Base-by-base conservation (phyloP, 1,140 invertebrate genomes). In the Cyphomyrmex costatus region DNA sequence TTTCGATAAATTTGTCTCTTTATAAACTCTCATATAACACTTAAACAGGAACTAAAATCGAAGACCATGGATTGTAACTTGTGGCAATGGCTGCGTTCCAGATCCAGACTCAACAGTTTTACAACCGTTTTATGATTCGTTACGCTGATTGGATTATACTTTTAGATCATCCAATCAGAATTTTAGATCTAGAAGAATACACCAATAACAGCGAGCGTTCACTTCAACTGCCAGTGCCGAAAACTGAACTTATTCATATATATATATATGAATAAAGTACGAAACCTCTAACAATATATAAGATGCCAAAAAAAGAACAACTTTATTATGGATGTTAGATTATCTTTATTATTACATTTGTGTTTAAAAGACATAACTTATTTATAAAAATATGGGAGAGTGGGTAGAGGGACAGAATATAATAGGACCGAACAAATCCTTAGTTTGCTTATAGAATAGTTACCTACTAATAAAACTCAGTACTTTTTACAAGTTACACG, bases 401-500 rank as follows among this genome's bases (percentile, higher is more conserved):
- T 4, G 49, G 86, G 88, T 86, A 90, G 88, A 71, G 51, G 76
- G 71, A 86, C 77, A 86, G 80, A 77, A 74, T 93, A 91, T 92
- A 91, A 93, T 94, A 93, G 91, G 91, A 93, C 87, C 90, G 88
- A 94, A 93, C 90, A 91, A 94, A 93, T 94, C 91, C 93, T 93
- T 94, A 94, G 86, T 91, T 94, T 92, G 90, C 91, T 94, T 94
- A 93, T 77, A 68, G 85, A 92, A 90, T 93, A 93, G 78, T 94
- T 94, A 94, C 94, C 94, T 93, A 93, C 92, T 93, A 94, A 94
- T 95, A 94, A 95, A 95, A 95, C 92, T 95, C 94, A 95, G 94
- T 95, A 95, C 94, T 95, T 95, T 95, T 95, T 95, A 95, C 94
- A 95, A 93, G 92, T 94, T 95, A 94, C 92, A 95, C 95, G 92